Base-by-base conservation (phyloP, 1,140 invertebrate species). In the Helicorthomorpha holstii region DNA sequence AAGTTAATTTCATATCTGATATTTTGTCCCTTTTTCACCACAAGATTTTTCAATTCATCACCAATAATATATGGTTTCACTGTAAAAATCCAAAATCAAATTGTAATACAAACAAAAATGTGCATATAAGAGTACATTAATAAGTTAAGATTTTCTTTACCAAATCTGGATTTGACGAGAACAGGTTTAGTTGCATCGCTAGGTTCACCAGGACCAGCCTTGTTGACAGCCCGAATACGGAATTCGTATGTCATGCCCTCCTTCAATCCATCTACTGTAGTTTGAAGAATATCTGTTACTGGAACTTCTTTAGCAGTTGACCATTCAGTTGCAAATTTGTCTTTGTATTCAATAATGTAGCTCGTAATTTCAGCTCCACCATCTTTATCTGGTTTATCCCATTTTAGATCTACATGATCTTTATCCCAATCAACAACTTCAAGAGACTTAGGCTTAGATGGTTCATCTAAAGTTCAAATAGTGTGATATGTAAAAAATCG, bases 161-260 rank as follows among this genome's bases (percentile, higher is more conserved):
- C 66, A 60, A 92, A 94, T 71, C 91, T 75, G 57, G 85, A 87
- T 71, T 97, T 97, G 48, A 92, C 91, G 60, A 93, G 83, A 55
- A 95, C 87, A 45, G 93, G 85, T 66, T 95, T 92, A 14, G 92
- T 95, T 34, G 84, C 79, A 55, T 96, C 85, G 60, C 88, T 94
- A 3, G 91, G 89, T 72, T 89, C 85, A 63, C 92, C 88, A 63
- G 87, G 87, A 47, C 93, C 93, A 50, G 84, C 93, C 66, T 91
- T 92, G 70, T 98, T 97, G 48, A 95, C 80, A 49, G 95, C 95
- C 57, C 86, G 78, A 42, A 98, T 82, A 56, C 95, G 76, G 70
- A 98, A 98, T 71, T 97, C 90, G 61, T 98, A 98, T 56, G 91
- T 85, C 50, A 81, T 79, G 21, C 90, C 91, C 75, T 98, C 93